Conservation (phyloP, 2,888 invertebrate species). For the Falcaria lacertinaria region DNA sequence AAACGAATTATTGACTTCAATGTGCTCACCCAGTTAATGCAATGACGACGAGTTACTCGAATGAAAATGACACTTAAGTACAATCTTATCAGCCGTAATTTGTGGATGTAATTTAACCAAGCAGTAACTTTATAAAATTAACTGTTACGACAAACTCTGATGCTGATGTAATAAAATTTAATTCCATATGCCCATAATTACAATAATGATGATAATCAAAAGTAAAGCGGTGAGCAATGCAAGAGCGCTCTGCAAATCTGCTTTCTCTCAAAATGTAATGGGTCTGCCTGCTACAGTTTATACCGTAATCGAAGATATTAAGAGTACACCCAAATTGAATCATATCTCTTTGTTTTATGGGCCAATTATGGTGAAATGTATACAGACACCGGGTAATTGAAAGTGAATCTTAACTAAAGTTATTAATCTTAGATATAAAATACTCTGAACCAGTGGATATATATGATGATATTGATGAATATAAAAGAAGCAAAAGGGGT, state of each 20-base stretch:
- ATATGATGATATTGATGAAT: too few species aligned
- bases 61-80: not conserved
- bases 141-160: slow-evolving; percentile 29
- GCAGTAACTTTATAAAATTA: slow-evolving; percentile 10
- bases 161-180: slow-evolving; percentile 21
- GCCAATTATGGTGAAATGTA: not conserved
- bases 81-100: not conserved
- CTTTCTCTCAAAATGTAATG: slow-evolving; percentile 31
- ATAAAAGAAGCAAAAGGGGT: too few species aligned
- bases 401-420: too few species aligned
- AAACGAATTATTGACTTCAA: not conserved
- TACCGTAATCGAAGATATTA: not conserved
- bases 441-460: too few species aligned
- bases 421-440: too few species aligned
- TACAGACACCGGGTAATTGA: not conserved
- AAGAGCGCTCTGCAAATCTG: slow-evolving; percentile 19
- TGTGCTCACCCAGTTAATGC: not conserved
- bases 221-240: slow-evolving; percentile 27
- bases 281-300: slow-evolving; percentile 14
- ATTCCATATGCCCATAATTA: slow-evolving; percentile 29
- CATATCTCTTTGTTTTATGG: not conserved
- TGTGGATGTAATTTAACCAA: not conserved
- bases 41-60: not conserved
- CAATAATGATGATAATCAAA: slow-evolving; percentile 44
- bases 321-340: not conserved